Conservation (phyloP, 2,113 vertebrate species). For the Mobula hypostoma region DNA sequence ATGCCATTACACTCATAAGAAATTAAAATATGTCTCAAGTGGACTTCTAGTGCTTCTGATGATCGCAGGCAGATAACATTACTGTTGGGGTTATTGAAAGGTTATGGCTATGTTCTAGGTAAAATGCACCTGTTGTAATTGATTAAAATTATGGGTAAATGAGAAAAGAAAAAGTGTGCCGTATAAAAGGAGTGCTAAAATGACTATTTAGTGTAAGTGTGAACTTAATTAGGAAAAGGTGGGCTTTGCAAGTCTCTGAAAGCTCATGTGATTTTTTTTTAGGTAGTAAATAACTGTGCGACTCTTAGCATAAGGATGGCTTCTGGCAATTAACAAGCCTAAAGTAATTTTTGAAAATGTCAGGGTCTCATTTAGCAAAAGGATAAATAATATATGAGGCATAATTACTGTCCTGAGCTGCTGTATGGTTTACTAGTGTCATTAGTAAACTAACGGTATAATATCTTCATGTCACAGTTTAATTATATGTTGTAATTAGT, state of each 20-base stretch:
- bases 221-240: slow-evolving; percentile 32
- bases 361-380: slow-evolving; percentile 91
- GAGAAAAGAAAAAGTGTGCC: neutral
- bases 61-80: slow-evolving; percentile 45
- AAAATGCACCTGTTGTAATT: slow-evolving; percentile 42
- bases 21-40: slow-evolving; percentile 61
- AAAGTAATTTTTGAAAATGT: slow-evolving; percentile 65
- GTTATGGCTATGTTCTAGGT: slow-evolving; percentile 48
- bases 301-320: slow-evolving; percentile 45
- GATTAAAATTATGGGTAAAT: slow-evolving; percentile 11
- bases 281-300: slow-evolving; percentile 20
- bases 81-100: slow-evolving; percentile 54
- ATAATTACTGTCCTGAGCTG: slow-evolving; percentile 94
- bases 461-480: slow-evolving; percentile 79
- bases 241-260: slow-evolving; percentile 45
- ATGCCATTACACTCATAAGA: slow-evolving; percentile 64
- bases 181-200: neutral
- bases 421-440: slow-evolving; percentile 79
- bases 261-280: slow-evolving; percentile 58
- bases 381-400: slow-evolving; percentile 99
- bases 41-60: slow-evolving; percentile 50
- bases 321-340: slow-evolving; percentile 75
- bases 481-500: slow-evolving; percentile 99
- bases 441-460: slow-evolving; percentile 78
- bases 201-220: slow-evolving; percentile 10